Conservation (phyloP, 2,888 invertebrate genomes). For the Apodemia zela region DNA sequence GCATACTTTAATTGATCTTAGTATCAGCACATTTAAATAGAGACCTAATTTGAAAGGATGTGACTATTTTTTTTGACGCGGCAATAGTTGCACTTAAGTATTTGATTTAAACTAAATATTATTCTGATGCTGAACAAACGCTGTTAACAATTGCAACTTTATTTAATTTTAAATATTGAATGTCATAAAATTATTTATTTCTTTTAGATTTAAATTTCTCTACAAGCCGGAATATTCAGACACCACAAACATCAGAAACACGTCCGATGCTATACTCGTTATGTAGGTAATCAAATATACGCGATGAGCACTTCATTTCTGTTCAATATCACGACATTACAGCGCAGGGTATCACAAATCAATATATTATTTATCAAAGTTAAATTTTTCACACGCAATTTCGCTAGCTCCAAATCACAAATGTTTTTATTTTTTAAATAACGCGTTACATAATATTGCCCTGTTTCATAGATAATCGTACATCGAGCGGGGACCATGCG, state of each 20-base stretch:
- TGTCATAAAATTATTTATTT: conserved; percentile 14
- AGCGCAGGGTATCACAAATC: conserved; percentile 18
- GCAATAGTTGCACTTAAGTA: conserved; percentile 24
- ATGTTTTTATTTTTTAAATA: conserved; percentile 23
- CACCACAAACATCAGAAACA: conserved; percentile 12
- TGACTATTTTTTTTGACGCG: conserved; percentile 18
- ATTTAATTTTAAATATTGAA: conserved; percentile 16
- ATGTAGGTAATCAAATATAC: conserved; percentile 1
- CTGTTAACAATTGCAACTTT: conserved; percentile 20
- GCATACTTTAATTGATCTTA: conserved; percentile 20
- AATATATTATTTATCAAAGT: conserved; percentile 12
- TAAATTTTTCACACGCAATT: conserved; percentile 1
- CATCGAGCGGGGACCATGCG: conserved; percentile 73
- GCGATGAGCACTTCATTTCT: conserved; percentile 12
- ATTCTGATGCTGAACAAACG: conserved; percentile 32
- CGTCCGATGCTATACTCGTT: conserved; percentile 13
- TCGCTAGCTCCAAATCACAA: not conserved
- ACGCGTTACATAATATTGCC: conserved; percentile 73
- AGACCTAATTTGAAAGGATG: conserved; percentile 17
- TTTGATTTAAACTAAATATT: conserved; percentile 15
- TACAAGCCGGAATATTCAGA: conserved; percentile 6
- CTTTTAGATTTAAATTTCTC: conserved; percentile 13
- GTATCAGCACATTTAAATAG: conserved; percentile 22
- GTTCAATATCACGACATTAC: conserved; percentile 23
- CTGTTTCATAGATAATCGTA: conserved; percentile 79